phyloP scores from a whole-genome alignment of 35 echinoderm and acorn worm species.

The Heliocidaris tuberculata region DNA sequence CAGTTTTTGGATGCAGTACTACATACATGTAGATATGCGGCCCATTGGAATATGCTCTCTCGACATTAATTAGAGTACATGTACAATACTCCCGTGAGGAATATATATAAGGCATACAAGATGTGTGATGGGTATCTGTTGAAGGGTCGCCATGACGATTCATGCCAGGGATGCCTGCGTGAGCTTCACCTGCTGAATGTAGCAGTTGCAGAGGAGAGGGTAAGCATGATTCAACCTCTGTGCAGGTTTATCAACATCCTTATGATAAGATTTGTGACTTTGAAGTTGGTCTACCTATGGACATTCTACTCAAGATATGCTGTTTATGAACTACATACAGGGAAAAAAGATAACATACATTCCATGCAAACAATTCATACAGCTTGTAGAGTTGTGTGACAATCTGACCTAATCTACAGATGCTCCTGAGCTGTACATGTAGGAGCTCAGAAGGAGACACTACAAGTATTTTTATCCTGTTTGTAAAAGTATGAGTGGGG shows the following conservation, averaged over 20 bases:
- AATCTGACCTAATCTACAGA: too few relatives aligned
- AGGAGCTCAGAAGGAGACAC: too few relatives aligned
- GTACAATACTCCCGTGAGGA: background rate
- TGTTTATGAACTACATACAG: too few relatives aligned
- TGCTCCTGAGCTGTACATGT: too few relatives aligned
- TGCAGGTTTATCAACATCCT: background rate
- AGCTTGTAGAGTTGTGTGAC: too few relatives aligned
- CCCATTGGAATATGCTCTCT: background rate
- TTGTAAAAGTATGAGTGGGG: too few relatives aligned
- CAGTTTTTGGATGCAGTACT: background rate
- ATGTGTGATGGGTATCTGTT: slow-evolving; percentile 44
- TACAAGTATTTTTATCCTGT: too few relatives aligned
- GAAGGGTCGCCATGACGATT: background rate
- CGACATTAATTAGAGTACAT: background rate
- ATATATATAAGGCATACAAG: background rate
- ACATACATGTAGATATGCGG: background rate
- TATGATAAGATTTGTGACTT: too few relatives aligned
- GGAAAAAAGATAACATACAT: too few relatives aligned
- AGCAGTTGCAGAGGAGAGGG: background rate
- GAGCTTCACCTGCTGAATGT: background rate
- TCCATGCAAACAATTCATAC: too few relatives aligned
- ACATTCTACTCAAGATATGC: too few relatives aligned
- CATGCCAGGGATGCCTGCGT: background rate
- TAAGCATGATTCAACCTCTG: background rate
- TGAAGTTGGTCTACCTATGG: too few relatives aligned